Evolutionary conservation across 2,797 vertebrate species (phyloP), one percentile per base, ranked within the genome.

Genomic region (Chaetodon trifasciatus): DNA sequence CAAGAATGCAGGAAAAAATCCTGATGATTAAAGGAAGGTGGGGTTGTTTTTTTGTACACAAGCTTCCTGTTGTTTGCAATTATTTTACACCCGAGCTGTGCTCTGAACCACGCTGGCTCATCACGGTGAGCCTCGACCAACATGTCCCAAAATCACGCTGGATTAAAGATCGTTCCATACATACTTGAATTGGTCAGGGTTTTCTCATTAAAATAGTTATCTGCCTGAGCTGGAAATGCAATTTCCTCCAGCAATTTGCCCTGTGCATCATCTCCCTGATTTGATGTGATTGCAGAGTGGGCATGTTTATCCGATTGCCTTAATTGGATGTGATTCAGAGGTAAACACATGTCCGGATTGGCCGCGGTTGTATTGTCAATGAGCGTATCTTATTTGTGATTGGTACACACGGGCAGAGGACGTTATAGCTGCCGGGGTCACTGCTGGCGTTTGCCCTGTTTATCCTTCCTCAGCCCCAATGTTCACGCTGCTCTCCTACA

Each of bases 271-370:
- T 84, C 76, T 61, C 67, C 21, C 50, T 87, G 83, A 92, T 91
- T 84, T 28, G 69, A 81, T 86, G 78, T 63, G 89, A 89, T 82
- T 66, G 80, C 85, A 65, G 60, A 65, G 61, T 62, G 65, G 70
- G 44, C 77, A 53, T 84, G 90, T 88, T 91, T 82, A 72, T 86
- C 74, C 44, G 21, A 83, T 84, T 64, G 66, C 78, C 75, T 70
- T 94, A 90, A 93, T 90, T 88, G 64, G 85, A 81, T 70, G 80
- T 83, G 88, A 86, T 83, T 83, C 82, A 63, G 83, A 88, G 83
- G 84, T 89, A 85, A 88, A 86, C 87, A 76, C 19, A 47, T 79
- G 79, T 78, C 32, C 72, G 8, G 58, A 85, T 81, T 73, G 83
- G 69, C 58, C 60, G 68, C 24, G 56, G 71, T 7, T 40, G 47